Evolutionary conservation across 2,888 invertebrate genomes (phyloP).

Genomic region (Dolomedes plantarius): DNA sequence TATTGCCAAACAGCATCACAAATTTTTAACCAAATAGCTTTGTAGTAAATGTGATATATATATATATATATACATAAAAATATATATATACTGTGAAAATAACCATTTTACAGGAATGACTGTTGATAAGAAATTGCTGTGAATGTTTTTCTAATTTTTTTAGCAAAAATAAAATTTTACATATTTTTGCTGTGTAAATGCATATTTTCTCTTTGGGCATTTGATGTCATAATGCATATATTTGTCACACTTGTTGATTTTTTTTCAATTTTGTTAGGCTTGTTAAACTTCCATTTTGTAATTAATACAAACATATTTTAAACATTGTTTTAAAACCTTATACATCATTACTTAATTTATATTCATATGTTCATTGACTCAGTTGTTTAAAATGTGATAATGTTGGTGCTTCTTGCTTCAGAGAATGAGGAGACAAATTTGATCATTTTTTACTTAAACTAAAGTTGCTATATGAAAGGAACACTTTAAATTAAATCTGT

Average conservation of each 20-base stretch:
- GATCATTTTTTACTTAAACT: no score
- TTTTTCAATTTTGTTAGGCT: background rate
- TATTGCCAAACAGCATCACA: background rate
- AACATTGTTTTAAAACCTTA: background rate
- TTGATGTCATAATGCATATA: background rate
- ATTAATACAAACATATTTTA: background rate
- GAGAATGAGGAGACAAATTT: no score
- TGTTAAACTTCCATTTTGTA: background rate
- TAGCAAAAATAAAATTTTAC: no score
- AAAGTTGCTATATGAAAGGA: no score
- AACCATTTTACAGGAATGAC: background rate
- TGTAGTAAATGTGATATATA: constrained; percentile 20
- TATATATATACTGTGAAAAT: background rate
- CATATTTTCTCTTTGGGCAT: background rate
- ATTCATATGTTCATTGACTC: constrained; percentile 16
- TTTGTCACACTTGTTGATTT: background rate
- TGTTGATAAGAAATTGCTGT: no score
- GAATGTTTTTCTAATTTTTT: no score
- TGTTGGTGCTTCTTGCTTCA: background rate
- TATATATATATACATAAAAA: no score
- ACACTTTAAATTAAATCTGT: no score
- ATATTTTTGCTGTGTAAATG: background rate
- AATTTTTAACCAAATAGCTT: constrained; percentile 2
- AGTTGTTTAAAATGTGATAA: background rate
- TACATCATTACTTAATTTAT: constrained; percentile 3